Percentiles rank a stretch among this genome's conserved stretches.
These are phyloP conservation scores for Trissoscelio sp. DNA, from an alignment of 2,888 invertebrate species.

Conservation along the genomic window DNA sequence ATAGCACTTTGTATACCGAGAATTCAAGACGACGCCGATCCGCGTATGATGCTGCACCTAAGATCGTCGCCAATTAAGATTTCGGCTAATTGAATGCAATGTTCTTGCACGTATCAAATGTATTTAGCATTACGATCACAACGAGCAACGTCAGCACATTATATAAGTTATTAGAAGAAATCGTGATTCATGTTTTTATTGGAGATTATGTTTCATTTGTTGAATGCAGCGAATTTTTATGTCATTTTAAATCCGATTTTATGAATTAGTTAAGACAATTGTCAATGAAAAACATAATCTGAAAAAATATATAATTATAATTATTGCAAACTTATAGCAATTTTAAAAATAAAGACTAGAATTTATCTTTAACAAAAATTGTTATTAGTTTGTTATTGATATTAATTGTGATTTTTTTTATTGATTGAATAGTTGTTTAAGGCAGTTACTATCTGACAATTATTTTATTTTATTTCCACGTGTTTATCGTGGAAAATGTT, in stretches of 20 bases:
- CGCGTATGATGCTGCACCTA: slow-evolving; percentile 58
- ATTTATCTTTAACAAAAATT: too few species aligned
- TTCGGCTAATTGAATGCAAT: slow-evolving; percentile 62
- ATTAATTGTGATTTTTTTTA: too few species aligned
- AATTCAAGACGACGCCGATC: slow-evolving; percentile 61
- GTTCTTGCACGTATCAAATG: slow-evolving; percentile 44
- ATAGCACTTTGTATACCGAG: slow-evolving; percentile 77
- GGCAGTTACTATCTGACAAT: too few species aligned
- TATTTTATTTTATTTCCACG: too few species aligned
- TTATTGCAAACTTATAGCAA: too few species aligned
- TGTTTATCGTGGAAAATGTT: too few species aligned
- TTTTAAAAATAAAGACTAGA: too few species aligned
- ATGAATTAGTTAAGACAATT: too few species aligned
- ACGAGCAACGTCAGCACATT: slow-evolving; percentile 26
- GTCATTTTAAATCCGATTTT: neutral
- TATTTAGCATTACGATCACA: slow-evolving; percentile 31
- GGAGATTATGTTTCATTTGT: slow-evolving; percentile 29
- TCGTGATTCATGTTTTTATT: slow-evolving; percentile 41
- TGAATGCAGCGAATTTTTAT: slow-evolving; percentile 5
- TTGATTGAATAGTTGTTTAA: too few species aligned
- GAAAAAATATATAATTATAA: too few species aligned
- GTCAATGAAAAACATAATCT: too few species aligned
- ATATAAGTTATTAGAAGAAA: slow-evolving; percentile 33
- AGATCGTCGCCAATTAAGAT: slow-evolving; percentile 52
- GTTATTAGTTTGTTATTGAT: too few species aligned